Conservation (phyloP, 2,888 invertebrate species). For the Lochmaea capreae region DNA sequence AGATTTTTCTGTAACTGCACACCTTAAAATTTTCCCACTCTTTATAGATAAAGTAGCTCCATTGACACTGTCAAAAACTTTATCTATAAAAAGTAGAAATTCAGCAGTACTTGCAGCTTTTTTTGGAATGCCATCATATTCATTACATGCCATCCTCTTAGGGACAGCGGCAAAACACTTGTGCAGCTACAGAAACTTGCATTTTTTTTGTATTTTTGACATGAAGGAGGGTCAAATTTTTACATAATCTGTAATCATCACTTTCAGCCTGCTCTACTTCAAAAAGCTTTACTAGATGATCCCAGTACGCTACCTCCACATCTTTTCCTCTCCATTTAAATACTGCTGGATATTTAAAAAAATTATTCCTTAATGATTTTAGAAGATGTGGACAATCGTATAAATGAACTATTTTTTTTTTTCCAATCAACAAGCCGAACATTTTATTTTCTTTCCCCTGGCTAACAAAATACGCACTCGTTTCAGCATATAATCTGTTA, state of each 20-base stretch:
- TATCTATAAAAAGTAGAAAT: not conserved
- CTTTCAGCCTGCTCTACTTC: constrained; percentile 1
- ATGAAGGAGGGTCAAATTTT: not conserved
- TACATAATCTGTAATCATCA: not conserved
- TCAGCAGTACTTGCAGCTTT: not conserved
- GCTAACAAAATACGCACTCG: not conserved
- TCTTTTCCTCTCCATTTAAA: constrained; percentile 1
- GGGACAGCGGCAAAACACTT: not conserved
- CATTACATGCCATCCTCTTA: not conserved
- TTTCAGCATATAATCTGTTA: too few species aligned
- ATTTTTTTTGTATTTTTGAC: constrained; percentile 6
- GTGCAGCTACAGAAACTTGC: constrained; percentile 11
- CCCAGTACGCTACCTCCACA: not conserved
- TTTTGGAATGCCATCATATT: not conserved
- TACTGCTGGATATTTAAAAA: not conserved
- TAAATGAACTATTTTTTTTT: not conserved
- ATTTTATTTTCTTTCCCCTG: not conserved
- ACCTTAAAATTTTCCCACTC: too few species aligned
- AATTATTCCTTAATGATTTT: not conserved
- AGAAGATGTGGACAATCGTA: constrained; percentile 12
- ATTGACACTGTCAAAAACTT: not conserved
- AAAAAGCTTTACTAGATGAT: not conserved
- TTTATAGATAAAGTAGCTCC: too few species aligned
- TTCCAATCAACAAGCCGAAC: not conserved
- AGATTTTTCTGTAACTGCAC: too few species aligned